Conservation (phyloP, 1,140 invertebrate species). For the Microplitis demolitor region DNA sequence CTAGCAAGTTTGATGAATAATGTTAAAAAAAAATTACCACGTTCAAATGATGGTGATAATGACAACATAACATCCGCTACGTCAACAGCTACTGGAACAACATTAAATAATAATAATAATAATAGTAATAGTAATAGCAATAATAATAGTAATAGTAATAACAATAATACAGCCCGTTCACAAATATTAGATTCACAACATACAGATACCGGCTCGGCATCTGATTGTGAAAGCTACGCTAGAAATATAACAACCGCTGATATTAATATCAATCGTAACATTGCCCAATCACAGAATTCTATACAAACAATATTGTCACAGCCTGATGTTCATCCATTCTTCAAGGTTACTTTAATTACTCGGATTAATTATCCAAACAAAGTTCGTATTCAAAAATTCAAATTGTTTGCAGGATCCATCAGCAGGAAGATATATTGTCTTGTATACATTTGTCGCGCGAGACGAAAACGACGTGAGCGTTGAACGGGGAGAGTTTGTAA, state of each 20-base stretch:
- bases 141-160: too few relatives aligned
- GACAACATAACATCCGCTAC: constrained; percentile 43
- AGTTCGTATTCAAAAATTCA: not conserved
- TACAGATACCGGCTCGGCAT: constrained; percentile 62
- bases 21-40: constrained; percentile 84
- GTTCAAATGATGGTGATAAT: constrained; percentile 59
- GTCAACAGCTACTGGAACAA: too few relatives aligned
- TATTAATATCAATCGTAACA: constrained; percentile 58
- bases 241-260: constrained; percentile 62
- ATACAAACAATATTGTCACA: constrained; percentile 69
- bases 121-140: too few relatives aligned
- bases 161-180: constrained; percentile 45
- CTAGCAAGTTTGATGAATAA: constrained; percentile 68
- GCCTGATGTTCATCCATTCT: constrained; percentile 81
- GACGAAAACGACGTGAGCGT: constrained; percentile 96
- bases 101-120: too few relatives aligned
- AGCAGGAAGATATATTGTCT: constrained; percentile 82
- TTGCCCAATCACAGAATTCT: constrained; percentile 65
- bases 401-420: constrained; percentile 71
- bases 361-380: constrained; percentile 1
- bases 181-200: constrained; percentile 59
- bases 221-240: constrained; percentile 69
- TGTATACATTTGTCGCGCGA: constrained; percentile 90
- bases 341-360: constrained; percentile 66
- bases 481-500: constrained; percentile 91